phyloP scores from a whole-genome alignment of 2,888 invertebrate genomes.

The Uropetala carovei region DNA sequence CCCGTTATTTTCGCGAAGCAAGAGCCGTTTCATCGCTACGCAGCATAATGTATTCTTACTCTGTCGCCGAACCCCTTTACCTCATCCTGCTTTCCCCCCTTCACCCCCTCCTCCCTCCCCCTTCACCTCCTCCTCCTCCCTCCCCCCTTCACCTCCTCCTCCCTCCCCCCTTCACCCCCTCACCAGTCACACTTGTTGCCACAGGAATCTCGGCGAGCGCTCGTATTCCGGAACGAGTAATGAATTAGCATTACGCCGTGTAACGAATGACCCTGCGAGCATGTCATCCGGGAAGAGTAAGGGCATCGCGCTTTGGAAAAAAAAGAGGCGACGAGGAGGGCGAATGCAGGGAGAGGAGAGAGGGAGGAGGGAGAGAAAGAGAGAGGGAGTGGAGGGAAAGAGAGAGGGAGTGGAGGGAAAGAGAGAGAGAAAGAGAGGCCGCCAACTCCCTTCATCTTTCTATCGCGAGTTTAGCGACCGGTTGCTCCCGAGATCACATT shows the following conservation, averaged over 20 bases:
- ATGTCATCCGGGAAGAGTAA: background rate
- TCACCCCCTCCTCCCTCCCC: background rate
- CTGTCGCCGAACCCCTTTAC: constrained; percentile 11
- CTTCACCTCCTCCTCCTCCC: no score
- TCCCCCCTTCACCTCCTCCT: background rate
- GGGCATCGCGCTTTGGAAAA: background rate
- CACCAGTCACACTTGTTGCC: constrained; percentile 55
- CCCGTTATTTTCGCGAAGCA: background rate
- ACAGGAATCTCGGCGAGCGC: constrained; percentile 25
- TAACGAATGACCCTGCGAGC: constrained; percentile 30
- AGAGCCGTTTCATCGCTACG: constrained; percentile 32
- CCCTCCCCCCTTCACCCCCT: background rate
- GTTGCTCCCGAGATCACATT: background rate
- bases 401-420: no score
- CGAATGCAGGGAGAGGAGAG: background rate
- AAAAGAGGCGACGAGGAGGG: background rate
- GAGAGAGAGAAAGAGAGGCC: no score
- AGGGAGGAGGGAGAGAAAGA: background rate
- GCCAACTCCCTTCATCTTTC: no score
- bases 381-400: no score
- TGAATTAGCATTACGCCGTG: constrained; percentile 48
- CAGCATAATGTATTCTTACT: constrained; percentile 50
- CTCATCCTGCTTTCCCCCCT: background rate
- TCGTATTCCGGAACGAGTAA: constrained; percentile 27
- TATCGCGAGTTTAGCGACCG: background rate